phyloP scores from a whole-genome alignment of 2,113 vertebrate genomes.

The Oceanodroma tethys region DNA sequence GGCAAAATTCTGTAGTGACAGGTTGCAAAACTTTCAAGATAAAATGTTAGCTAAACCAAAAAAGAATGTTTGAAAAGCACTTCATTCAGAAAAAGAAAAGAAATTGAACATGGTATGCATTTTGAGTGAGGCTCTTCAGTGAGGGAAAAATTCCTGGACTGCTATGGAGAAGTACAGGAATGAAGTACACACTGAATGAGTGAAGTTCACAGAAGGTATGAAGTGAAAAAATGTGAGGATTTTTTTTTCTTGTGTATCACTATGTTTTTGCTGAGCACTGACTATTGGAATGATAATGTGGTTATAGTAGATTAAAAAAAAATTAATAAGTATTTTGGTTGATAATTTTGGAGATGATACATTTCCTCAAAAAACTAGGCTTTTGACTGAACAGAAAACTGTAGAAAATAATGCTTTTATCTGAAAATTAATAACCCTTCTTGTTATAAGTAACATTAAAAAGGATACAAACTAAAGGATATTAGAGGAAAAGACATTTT shows the following conservation, averaged over 20 bases:
- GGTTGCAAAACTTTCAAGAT: neutral
- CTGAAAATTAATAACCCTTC: neutral
- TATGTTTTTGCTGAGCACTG: neutral
- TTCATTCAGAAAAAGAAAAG: constrained; percentile 41
- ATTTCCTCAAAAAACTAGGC: neutral
- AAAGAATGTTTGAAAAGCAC: constrained; percentile 5
- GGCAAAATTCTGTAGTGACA: neutral
- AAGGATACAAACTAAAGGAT: neutral
- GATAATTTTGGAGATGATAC: neutral
- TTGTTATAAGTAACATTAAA: neutral
- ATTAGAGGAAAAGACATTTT: neutral
- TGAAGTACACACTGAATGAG: neutral
- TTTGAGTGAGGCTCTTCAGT: constrained; percentile 6
- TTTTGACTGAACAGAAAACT: neutral
- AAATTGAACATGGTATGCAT: neutral
- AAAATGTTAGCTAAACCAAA: neutral
- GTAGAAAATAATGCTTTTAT: neutral
- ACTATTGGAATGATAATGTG: neutral
- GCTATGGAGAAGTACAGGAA: neutral
- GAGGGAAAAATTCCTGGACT: neutral
- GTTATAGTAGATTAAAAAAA: neutral
- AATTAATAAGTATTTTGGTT: neutral
- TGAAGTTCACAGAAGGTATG: neutral
- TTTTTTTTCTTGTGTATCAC: neutral
- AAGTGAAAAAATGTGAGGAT: neutral